phyloP scores from a whole-genome alignment of 1,140 invertebrate genomes.

The Spodoptera litura region DNA sequence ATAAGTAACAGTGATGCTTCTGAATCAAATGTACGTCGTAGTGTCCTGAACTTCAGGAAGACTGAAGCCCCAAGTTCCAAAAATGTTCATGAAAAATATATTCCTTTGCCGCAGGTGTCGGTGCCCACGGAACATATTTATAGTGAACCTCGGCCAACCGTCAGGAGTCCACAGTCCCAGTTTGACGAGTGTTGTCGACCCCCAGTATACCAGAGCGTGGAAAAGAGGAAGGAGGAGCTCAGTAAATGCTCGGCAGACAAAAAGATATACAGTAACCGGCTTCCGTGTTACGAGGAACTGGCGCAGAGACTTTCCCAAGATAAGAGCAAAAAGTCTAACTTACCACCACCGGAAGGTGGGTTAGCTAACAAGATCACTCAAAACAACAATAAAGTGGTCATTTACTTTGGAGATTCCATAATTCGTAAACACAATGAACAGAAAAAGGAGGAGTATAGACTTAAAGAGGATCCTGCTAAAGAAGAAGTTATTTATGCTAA shows the following conservation, averaged over 20 bases:
- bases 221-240: conserved; percentile 75
- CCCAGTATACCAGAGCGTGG: conserved; percentile 78
- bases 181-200: conserved; percentile 75
- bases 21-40: conserved; percentile 72
- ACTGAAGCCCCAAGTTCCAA: conserved; percentile 74
- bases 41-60: conserved; percentile 80
- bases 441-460: conserved; percentile 70
- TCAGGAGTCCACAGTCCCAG: conserved; percentile 68
- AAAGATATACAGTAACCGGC: conserved; percentile 78
- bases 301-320: conserved; percentile 77
- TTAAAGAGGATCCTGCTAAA: conserved; percentile 64
- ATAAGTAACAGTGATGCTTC: conserved; percentile 70
- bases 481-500: conserved; percentile 84
- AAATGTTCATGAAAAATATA: conserved; percentile 82
- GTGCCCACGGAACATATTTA: conserved; percentile 78
- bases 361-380: conserved; percentile 82
- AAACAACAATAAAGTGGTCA: conserved; percentile 89
- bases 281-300: conserved; percentile 83
- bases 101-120: conserved; percentile 75
- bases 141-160: conserved; percentile 74
- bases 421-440: conserved; percentile 83
- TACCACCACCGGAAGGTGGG: conserved; percentile 60
- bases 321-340: conserved; percentile 70
- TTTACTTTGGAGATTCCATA: conserved; percentile 90
- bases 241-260: conserved; percentile 74